Evolutionary conservation across 2,113 vertebrate genomes (phyloP).

Genomic region (Geococcyx californianus): DNA sequence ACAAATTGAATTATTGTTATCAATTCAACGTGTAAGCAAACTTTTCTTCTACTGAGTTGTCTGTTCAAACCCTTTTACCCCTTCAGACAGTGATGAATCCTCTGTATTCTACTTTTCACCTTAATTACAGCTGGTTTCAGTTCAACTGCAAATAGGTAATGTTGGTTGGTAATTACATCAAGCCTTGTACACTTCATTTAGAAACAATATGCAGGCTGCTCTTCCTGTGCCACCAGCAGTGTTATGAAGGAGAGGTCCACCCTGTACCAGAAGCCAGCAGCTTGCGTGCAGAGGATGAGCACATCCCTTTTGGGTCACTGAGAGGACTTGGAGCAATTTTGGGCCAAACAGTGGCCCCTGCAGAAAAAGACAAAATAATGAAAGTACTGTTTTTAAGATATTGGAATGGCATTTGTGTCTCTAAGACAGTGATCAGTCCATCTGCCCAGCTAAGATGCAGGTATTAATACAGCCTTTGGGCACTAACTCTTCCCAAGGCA

Average conservation of each 20-base stretch:
- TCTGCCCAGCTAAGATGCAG: neutral
- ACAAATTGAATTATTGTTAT: neutral
- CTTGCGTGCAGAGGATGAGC: neutral
- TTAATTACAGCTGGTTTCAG: neutral
- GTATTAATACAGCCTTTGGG: neutral
- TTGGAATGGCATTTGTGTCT: neutral
- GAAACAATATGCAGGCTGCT: neutral
- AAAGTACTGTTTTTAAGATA: neutral
- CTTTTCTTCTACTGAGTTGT: neutral
- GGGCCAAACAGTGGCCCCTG: neutral
- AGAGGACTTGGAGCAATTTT: neutral
- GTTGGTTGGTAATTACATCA: neutral
- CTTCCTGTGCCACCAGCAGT: neutral
- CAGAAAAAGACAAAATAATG: neutral
- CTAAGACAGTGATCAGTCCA: neutral
- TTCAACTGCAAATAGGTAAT: neutral
- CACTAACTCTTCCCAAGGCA: neutral
- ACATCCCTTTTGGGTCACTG: neutral
- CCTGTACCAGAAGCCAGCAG: neutral
- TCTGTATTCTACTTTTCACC: neutral
- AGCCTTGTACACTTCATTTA: neutral
- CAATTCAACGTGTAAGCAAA: neutral
- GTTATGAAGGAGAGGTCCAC: neutral
- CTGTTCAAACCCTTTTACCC: neutral
- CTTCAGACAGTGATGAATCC: neutral